Conservation (phyloP, 2,888 invertebrate genomes). For the Sclerodermus sp. region DNA sequence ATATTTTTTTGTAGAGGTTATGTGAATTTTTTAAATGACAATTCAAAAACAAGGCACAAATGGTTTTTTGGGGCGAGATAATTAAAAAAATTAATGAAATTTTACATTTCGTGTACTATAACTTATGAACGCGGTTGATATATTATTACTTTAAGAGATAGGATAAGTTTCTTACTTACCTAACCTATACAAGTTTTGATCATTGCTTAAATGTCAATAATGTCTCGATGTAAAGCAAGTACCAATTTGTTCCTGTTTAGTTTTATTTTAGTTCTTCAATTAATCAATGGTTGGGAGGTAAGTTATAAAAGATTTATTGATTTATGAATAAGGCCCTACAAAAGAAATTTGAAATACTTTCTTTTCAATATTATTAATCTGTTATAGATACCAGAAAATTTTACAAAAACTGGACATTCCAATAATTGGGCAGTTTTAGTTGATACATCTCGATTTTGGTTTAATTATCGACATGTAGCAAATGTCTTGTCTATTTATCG, state of each 20-base stretch:
- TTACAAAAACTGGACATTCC: constrained; percentile 76
- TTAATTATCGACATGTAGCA: constrained; percentile 98
- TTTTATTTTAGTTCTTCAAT: constrained; percentile 4
- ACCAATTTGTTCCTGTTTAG: constrained; percentile 15
- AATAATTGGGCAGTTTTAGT: constrained; percentile 99
- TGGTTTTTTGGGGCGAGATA: no score
- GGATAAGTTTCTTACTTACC: no score
- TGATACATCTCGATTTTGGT: constrained; percentile 99
- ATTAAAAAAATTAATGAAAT: no score
- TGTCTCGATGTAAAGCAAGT: not conserved
- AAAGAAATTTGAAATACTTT: not conserved
- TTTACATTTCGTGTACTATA: no score
- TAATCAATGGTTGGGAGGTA: constrained; percentile 17
- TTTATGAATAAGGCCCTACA: not conserved
- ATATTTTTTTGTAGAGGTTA: no score
- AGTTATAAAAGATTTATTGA: constrained; percentile 5
- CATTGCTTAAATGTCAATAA: constrained; percentile 1
- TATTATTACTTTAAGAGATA: no score
- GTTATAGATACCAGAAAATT: constrained; percentile 60
- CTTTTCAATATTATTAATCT: no score
- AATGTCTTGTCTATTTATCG: constrained; percentile 98
- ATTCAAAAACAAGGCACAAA: no score
- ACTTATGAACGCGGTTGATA: no score
- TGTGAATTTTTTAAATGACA: no score
- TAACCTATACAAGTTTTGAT: no score